phyloP scores from a whole-genome alignment of 2,797 vertebrate species.

The Delichon dasypus region DNA sequence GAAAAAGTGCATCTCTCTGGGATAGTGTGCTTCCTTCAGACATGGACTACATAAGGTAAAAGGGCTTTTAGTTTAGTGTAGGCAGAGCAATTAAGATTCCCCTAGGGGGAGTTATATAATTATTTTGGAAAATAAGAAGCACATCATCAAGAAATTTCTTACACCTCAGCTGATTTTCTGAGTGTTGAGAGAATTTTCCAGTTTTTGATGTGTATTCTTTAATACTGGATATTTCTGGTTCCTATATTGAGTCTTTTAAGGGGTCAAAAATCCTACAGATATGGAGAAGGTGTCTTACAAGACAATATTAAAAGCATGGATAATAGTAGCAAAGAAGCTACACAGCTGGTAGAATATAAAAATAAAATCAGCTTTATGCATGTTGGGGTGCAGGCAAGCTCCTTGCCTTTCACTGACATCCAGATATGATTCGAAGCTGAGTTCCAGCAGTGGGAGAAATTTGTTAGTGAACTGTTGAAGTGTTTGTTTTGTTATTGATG shows the following conservation, averaged over 20 bases:
- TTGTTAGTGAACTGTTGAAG: not conserved
- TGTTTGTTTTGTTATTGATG: not conserved
- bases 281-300: not conserved
- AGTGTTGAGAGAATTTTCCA: not conserved
- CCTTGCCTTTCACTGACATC: not conserved
- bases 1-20: not conserved
- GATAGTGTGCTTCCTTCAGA: not conserved
- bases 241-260: not conserved
- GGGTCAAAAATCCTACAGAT: not conserved
- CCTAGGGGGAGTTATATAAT: not conserved
- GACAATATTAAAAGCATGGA: not conserved
- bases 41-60: not conserved
- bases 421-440: not conserved
- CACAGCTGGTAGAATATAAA: not conserved
- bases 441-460: not conserved
- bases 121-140: not conserved
- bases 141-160: not conserved
- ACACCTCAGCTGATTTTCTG: not conserved
- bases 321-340: not conserved
- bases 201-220: not conserved
- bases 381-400: not conserved
- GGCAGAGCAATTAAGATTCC: slow-evolving; percentile 19
- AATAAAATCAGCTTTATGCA: not conserved
- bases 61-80: slow-evolving; percentile 24
- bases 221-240: not conserved